Percentiles rank a stretch among this genome's conserved stretches.
These are phyloP conservation scores for Erannis defoliaria DNA, from an alignment of 2,888 invertebrate genomes.

Conservation along the genomic window DNA sequence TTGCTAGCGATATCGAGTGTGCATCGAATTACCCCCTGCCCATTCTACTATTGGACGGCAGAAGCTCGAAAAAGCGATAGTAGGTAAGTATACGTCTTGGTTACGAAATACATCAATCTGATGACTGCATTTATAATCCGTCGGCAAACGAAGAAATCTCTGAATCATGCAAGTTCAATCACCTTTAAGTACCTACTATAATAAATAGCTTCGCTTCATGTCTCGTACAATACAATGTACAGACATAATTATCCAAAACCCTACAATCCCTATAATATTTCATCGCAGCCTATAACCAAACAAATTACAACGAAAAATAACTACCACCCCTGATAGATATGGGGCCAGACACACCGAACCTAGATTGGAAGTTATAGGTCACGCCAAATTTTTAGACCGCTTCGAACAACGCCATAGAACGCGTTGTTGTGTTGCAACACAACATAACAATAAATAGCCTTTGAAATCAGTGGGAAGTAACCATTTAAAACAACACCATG, in stretches of 20 bases:
- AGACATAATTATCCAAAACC: neutral
- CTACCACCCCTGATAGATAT: slow-evolving; percentile 2
- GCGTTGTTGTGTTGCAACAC: no score
- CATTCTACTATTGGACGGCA: neutral
- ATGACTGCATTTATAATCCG: neutral
- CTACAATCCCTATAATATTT: no score
- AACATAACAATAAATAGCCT: no score
- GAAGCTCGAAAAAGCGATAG: no score
- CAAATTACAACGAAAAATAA: slow-evolving; percentile 6
- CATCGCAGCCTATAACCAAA: no score
- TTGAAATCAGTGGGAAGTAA: no score
- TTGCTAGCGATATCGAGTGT: no score
- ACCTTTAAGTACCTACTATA: neutral
- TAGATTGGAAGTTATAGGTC: neutral
- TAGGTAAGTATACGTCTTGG: no score
- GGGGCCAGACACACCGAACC: neutral
- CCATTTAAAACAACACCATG: no score
- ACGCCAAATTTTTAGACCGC: neutral
- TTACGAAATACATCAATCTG: neutral
- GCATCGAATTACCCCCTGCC: no score
- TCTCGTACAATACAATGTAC: neutral
- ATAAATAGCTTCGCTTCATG: neutral
- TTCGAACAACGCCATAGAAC: neutral
- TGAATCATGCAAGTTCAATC: slow-evolving; percentile 11
- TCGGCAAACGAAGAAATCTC: no score